A percentile compares a stretch with the other conserved stretches of the same genome.
phyloP scores from a whole-genome alignment of 2,113 vertebrate genomes.

The Scomber japonicus region DNA sequence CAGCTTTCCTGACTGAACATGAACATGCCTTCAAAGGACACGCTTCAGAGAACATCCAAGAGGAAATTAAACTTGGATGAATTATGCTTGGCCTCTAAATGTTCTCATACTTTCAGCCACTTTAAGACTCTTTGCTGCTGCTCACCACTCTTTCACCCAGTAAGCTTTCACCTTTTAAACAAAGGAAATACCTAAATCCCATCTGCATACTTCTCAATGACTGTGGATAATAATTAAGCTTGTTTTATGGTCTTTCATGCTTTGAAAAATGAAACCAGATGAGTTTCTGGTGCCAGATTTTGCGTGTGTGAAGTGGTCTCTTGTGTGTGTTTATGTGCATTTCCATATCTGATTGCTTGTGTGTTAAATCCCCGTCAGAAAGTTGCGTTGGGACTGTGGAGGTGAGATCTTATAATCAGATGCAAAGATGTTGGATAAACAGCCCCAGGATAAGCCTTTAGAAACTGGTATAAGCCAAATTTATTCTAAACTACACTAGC shows the following conservation, averaged over 20 bases:
- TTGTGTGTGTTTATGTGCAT: conserved; percentile 10
- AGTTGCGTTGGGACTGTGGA: conserved; percentile 13
- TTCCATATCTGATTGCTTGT: conserved; percentile 27
- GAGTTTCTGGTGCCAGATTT: conserved; percentile 11
- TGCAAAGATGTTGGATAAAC: conserved; percentile 50
- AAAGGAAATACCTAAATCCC: conserved; percentile 29
- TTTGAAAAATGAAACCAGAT: conserved; percentile 60
- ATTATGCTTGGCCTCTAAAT: background rate
- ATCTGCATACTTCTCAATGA: conserved; percentile 42
- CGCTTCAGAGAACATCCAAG: conserved; percentile 28
- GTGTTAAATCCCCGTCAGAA: conserved; percentile 36
- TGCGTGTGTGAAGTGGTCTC: too few species aligned
- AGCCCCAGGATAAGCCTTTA: conserved; percentile 27
- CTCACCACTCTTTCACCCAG: background rate
- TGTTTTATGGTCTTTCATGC: conserved; percentile 34
- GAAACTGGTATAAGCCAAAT: conserved; percentile 2
- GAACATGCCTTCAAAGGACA: conserved; percentile 20
- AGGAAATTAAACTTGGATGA: conserved; percentile 50
- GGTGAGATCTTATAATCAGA: conserved; percentile 33
- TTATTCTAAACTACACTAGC: background rate
- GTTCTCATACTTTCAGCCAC: conserved; percentile 1
- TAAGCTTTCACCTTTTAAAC: conserved; percentile 29
- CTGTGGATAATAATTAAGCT: conserved; percentile 28
- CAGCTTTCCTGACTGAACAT: conserved; percentile 29
- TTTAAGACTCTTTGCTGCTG: conserved; percentile 17